phyloP scores from a whole-genome alignment of 2,888 invertebrate species.

The Xestia ashworthii region DNA sequence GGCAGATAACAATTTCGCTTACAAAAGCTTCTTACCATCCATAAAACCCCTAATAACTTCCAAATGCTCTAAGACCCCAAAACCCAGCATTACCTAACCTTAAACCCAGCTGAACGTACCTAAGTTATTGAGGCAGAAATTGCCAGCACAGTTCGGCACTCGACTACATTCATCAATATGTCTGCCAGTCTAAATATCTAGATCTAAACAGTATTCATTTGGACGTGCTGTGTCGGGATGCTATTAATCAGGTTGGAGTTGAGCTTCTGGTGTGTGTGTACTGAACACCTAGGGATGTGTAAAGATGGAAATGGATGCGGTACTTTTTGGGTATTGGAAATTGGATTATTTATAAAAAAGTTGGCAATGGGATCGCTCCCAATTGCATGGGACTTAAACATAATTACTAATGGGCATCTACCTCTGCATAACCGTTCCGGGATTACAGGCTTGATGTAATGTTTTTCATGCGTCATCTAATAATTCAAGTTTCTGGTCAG shows the following conservation, averaged over 20 bases:
- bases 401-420: no score
- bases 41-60: background rate
- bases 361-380: background rate
- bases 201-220: constrained; percentile 84
- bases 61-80: background rate
- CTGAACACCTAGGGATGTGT: constrained; percentile 68
- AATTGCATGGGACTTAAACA: no score
- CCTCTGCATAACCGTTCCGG: no score
- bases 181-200: constrained; percentile 70
- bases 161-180: constrained; percentile 60
- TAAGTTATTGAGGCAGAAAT: constrained; percentile 47
- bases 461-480: background rate
- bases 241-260: constrained; percentile 86
- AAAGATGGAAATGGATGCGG: constrained; percentile 29
- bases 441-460: no score
- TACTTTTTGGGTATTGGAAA: background rate
- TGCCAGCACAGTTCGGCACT: constrained; percentile 41
- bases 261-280: constrained; percentile 82
- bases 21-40: background rate
- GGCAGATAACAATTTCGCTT: background rate
- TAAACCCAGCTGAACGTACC: constrained; percentile 26
- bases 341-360: background rate
- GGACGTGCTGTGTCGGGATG: constrained; percentile 80
- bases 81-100: constrained; percentile 2
- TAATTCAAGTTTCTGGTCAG: background rate